Percentiles rank a stretch among this genome's conserved stretches.
These are phyloP conservation scores for Dryas iulia DNA, from an alignment of 1,140 invertebrate genomes.

Conservation along the genomic window DNA sequence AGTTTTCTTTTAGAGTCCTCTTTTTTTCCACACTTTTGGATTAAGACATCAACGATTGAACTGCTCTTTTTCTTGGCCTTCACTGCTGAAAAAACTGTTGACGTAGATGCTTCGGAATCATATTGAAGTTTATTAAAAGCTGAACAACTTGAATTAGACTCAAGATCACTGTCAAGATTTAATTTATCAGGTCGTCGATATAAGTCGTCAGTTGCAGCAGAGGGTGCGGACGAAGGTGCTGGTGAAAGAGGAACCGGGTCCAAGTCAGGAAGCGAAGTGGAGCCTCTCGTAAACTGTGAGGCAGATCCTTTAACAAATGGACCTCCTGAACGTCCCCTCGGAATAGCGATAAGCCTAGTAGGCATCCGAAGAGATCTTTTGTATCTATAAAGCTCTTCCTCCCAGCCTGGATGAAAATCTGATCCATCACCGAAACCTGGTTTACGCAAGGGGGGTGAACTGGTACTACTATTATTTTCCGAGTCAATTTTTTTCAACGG, in stretches of 20 bases:
- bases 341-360: slow-evolving; percentile 87
- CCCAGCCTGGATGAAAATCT: slow-evolving; percentile 88
- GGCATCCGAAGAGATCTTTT: slow-evolving; percentile 91
- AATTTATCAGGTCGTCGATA: slow-evolving; percentile 74
- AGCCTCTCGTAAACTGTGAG: slow-evolving; percentile 73
- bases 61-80: slow-evolving; percentile 79
- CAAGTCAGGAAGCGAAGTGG: slow-evolving; percentile 88
- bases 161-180: slow-evolving; percentile 82
- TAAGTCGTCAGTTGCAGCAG: slow-evolving; percentile 67
- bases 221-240: slow-evolving; percentile 80
- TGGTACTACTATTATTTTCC: slow-evolving; percentile 56
- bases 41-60: slow-evolving; percentile 84
- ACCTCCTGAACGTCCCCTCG: slow-evolving; percentile 73
- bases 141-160: slow-evolving; percentile 84
- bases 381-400: slow-evolving; percentile 89
- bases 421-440: slow-evolving; percentile 86
- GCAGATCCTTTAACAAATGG: slow-evolving; percentile 57
- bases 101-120: slow-evolving; percentile 85
- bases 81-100: slow-evolving; percentile 81
- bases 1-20: slow-evolving; percentile 81
- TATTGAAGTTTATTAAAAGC: slow-evolving; percentile 81
- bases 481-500: slow-evolving; percentile 52
- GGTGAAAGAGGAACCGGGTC: slow-evolving; percentile 85
- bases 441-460: slow-evolving; percentile 76
- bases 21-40: slow-evolving; percentile 82